A percentile compares a stretch with the other conserved stretches of the same genome.
Evolutionary conservation across 2,113 vertebrate genomes (phyloP).

Genomic region (Camarhynchus parvulus): DNA sequence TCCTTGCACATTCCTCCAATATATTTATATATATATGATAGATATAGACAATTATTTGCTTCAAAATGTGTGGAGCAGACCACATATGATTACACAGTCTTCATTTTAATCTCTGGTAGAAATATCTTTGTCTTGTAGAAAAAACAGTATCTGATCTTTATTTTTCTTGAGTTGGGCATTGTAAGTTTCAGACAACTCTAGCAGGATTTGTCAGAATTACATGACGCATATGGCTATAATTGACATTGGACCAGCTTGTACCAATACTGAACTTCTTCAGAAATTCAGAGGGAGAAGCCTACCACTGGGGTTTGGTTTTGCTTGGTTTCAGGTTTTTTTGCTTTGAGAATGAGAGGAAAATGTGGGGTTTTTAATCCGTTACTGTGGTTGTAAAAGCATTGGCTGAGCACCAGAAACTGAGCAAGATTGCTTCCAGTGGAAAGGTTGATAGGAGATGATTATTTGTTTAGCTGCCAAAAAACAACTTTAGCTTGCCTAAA

Average conservation of each 20-base stretch:
- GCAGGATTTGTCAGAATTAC: not conserved
- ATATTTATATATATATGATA: not conserved
- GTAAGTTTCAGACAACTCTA: not conserved
- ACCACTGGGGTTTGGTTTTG: not conserved
- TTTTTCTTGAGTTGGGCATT: not conserved
- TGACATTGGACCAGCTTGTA: not conserved
- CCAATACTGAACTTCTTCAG: not conserved
- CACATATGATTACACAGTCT: not conserved
- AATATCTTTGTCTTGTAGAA: not conserved
- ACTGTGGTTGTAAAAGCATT: not conserved
- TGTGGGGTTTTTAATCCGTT: not conserved
- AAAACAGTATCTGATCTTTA: not conserved
- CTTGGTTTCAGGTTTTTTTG: not conserved
- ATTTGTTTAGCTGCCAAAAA: not conserved
- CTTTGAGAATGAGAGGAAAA: not conserved
- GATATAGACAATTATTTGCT: not conserved
- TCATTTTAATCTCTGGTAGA: not conserved
- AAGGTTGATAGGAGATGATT: not conserved
- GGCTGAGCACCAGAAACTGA: not conserved
- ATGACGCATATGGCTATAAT: fast-evolving
- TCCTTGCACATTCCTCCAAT: not conserved
- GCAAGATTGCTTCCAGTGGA: not conserved
- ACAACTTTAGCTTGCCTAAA: not conserved
- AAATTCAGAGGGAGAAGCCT: not conserved
- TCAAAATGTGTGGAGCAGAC: not conserved